Base-by-base conservation (phyloP, 1,140 invertebrate genomes). In the Lepidotrigona ventralis region DNA sequence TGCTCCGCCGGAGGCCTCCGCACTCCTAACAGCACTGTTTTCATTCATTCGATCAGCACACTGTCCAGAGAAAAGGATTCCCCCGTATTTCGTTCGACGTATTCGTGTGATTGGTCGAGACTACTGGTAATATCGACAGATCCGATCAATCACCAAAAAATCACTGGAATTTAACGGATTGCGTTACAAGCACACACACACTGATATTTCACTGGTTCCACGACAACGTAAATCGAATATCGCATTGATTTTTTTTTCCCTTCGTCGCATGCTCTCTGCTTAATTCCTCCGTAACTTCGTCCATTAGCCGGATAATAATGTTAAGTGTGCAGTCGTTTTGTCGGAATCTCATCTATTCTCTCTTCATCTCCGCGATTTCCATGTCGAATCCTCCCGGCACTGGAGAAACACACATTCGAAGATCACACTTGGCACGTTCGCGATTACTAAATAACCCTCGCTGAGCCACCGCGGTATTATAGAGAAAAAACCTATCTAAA, bases 401-500 rank as follows among this genome's bases (percentile, higher is more conserved):
- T 63, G 68, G 64, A 75, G 74, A 84, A 83, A 76, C 73, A 78
- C 83, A 85, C 68, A 46, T 80, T 79, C 83, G 64, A 88, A 79
- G 86, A 90, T 89, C 87, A 91, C 89, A 90, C 88, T 91, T 91
- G 91, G 92, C 91, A 92, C 91, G 90, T 90, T 81, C 86, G 79
- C 83, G 83, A 87, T 87, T 77, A 46, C 54, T 85, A 88, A 88
- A 77, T 86, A 78, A 86, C 87, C 88, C 89, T 92, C 87, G 91
- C 88, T 88, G 92, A 93, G 91, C 91, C 89, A 90, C 90, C 91
- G 90, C 91, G 91, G 90, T 93, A 90, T 86, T 88, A 90, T 85
- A 87, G 85, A 90, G 85, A 64, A 90, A 90, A 81, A 70, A 87
- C 80, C 92, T 93, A 93, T 92, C 91, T 93, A 92, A 93, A 93